Conservation (phyloP, 2,113 vertebrate genomes). For the Pogonocichla stellata region DNA sequence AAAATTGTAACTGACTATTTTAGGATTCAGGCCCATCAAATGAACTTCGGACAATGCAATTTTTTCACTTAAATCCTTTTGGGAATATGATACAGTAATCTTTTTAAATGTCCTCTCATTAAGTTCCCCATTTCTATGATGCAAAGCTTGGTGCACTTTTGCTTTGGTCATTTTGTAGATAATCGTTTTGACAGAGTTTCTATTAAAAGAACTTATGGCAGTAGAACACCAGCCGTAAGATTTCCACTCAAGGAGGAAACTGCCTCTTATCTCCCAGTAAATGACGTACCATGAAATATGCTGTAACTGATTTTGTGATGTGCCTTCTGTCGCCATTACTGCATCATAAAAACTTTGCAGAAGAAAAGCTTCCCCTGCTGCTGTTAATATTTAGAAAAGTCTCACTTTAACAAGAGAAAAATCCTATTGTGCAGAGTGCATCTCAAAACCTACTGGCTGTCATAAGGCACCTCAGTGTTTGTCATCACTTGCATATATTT, state of each 20-base stretch:
- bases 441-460: neutral
- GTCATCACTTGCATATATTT: neutral
- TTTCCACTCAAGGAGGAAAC: neutral
- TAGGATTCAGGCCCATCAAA: neutral
- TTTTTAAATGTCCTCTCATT: neutral
- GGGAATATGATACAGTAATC: neutral
- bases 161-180: neutral
- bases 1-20: neutral
- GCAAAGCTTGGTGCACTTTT: neutral
- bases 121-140: neutral
- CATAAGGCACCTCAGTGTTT: neutral
- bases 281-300: neutral
- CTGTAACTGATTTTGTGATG: neutral
- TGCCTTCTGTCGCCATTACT: neutral
- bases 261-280: neutral
- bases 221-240: neutral
- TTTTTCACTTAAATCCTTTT: neutral
- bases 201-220: neutral
- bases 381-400: neutral
- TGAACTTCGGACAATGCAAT: neutral
- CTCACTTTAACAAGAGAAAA: neutral
- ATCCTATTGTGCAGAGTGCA: rapidly evolving
- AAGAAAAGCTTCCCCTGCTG: neutral
- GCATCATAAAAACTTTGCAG: neutral
- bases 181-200: neutral